Base-by-base conservation (phyloP, 2,797 vertebrate genomes). In the Hipposideros larvatus region DNA sequence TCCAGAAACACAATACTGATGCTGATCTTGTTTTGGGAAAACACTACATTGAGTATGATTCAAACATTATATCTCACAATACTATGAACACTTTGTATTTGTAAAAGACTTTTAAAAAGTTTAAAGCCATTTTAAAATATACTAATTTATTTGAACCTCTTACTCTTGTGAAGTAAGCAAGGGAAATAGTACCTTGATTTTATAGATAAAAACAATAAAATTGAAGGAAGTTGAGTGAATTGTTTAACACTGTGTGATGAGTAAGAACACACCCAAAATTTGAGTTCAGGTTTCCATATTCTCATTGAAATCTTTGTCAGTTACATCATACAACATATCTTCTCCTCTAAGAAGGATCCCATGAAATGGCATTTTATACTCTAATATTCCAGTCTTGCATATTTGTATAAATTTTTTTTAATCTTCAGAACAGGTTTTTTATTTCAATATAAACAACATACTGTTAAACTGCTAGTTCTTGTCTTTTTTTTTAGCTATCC, bases 401-500 rank as follows among this genome's bases (percentile, higher is more conserved):
- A 66, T 92, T 93, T 95, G 4, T 70, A 55, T 90, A 59, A 70
- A 90, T 82, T 73, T 75, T 86, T 94, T 83, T 65, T 59, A 31
- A 87, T 37, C 15, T 73, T 80, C 87, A 78, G 15, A 77, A 97
- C 85, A 34, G 21, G 5, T 65, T 91, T 70, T 94, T 93, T 79
- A 57, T 18, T 86, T 92, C 13, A 73, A 24, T 51, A 80, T 65
- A 61, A 95, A 91, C 4, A 71, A 37, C 11, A 46, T 75, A 86
- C 88, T 91, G 48, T 46, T 68, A 89, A 18, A 37, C 80, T 78
- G 51, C 24, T 51, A 74, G 48, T 21, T 19, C 22, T 57, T 55
- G 6, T 21, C 4, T 63, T 15, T 31, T 3, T 63, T 59, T 59
- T 59, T 61, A 37, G 14, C 13, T 90, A 37, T 73, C 7, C 16